Base-by-base conservation (phyloP, 2,113 vertebrate genomes). In the Corynorhinus townsendii region DNA sequence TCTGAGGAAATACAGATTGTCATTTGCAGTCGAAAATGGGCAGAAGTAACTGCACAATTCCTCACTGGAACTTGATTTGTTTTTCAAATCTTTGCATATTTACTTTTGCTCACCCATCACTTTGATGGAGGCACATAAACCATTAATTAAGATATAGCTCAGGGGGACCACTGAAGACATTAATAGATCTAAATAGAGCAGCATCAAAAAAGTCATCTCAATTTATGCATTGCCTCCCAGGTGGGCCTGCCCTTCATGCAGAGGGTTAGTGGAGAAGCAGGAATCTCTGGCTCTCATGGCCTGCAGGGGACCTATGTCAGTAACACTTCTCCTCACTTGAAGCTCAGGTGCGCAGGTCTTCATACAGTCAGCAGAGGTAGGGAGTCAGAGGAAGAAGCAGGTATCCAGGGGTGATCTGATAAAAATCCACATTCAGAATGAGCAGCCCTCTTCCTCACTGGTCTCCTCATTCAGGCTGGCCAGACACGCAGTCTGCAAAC, bases 71-170 rank as follows among this genome's bases (percentile, higher is more conserved):
- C 40, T 54, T 90, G 79, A 75, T 95, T 95, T 89, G 45, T 83
- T 93, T 93, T 86, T 64, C 75, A 96, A 71, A 89, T 59, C 62
- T 93, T 54, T 28, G 7, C 1, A 1, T 89, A 11, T 95, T 97
- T 94, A 62, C 40, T 49, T 88, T 79, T 95, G 33, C 86, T 92
- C 47, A 56, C 69, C 64, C 11, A 49, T 28, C 35, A 59, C 73
- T 79, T 95, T 35, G 35, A 22, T 66, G 24, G 73, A 66, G 19
- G n/a, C 45, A 72, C 24, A 68, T 85, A 87, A 82, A 40, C 24
- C 33, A 45, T 86, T 77, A 79, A 71, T 93, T 94, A 79, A 76
- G 33, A 69, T 86, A 7, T 33, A 93, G 28, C 47, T 84, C 76
- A 73, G 47, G 40, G 73, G 75, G 80, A 77, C 49, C 24, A 30